Percentiles rank a stretch among this genome's conserved stretches.
phyloP scores from a whole-genome alignment of 2,797 vertebrate species.

The Sebastes baramenuke region DNA sequence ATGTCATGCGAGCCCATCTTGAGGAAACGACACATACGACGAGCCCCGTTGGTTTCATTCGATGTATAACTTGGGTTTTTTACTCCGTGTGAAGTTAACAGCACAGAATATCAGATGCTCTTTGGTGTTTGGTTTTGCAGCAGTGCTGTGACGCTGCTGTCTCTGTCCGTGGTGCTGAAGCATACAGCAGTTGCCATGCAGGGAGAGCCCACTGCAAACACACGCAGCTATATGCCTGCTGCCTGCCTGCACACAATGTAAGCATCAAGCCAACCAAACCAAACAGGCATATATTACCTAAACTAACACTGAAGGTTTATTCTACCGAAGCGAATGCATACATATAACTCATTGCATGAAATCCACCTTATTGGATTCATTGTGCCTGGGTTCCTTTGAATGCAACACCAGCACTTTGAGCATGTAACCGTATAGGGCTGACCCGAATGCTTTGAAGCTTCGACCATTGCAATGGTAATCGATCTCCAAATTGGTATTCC shows the following conservation, averaged over 20 bases:
- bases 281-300: neutral
- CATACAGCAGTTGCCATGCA: neutral
- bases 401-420: neutral
- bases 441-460: no score
- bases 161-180: constrained; percentile 64
- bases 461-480: no score
- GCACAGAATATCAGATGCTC: neutral
- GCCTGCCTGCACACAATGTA: constrained; percentile 3
- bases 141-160: neutral
- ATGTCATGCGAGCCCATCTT: constrained; percentile 20
- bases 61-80: constrained; percentile 9
- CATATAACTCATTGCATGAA: neutral
- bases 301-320: neutral
- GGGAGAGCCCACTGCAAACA: neutral
- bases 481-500: no score
- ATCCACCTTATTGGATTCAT: neutral
- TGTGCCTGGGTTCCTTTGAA: neutral
- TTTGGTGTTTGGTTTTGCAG: neutral
- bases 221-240: neutral
- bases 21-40: constrained; percentile 20
- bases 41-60: neutral
- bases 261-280: neutral
- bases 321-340: neutral
- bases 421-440: neutral
- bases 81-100: neutral